phyloP scores from a whole-genome alignment of 2,888 invertebrate genomes.

The Seira musarum region DNA sequence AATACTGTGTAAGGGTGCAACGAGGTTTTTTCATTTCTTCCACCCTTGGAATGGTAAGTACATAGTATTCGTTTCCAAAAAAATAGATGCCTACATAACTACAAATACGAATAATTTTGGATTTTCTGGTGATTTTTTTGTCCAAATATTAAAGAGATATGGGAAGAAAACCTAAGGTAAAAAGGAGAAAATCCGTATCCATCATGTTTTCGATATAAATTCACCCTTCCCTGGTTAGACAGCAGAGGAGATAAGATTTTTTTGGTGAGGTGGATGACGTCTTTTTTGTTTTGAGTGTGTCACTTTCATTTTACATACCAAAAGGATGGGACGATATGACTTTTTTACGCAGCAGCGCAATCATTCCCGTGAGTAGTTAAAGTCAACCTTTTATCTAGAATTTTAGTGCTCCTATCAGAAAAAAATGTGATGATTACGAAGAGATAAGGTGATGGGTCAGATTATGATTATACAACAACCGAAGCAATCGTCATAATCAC shows the following conservation, averaged over 20 bases:
- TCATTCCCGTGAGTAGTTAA: background rate
- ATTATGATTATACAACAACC: conserved; percentile 46
- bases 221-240: no score
- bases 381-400: background rate
- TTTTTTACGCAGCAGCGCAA: conserved; percentile 1
- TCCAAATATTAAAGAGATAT: no score
- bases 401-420: conserved; percentile 23
- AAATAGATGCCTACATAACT: no score
- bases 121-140: no score
- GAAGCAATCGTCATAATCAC: conserved; percentile 24
- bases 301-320: background rate
- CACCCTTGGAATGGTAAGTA: no score
- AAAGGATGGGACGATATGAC: background rate
- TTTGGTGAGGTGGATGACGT: background rate
- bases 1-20: no score
- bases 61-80: no score
- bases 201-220: no score
- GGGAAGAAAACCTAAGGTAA: no score
- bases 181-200: no score
- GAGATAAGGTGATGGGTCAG: conserved; percentile 56
- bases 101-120: no score
- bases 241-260: background rate
- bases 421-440: conserved; percentile 38
- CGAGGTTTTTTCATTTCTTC: no score
- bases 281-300: conserved; percentile 13